Conservation (phyloP, 2,113 vertebrate genomes). For the Ceratotherium simum region DNA sequence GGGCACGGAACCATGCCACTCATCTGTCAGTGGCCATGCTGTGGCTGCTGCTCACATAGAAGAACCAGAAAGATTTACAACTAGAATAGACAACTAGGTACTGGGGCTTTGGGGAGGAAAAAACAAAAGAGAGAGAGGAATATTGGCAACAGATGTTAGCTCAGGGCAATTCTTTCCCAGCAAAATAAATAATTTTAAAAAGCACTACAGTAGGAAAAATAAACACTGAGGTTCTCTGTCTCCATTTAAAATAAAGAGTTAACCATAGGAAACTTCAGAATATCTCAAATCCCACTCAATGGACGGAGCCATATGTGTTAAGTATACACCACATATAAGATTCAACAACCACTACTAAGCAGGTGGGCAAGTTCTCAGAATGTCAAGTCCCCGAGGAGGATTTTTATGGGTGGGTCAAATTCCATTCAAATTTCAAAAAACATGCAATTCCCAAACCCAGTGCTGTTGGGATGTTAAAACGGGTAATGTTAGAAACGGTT, state of each 20-base stretch:
- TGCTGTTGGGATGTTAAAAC: not conserved
- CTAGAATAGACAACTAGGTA: too few relatives aligned
- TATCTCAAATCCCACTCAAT: not conserved
- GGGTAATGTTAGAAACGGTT: not conserved
- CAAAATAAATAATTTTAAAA: not conserved
- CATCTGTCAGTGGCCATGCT: too few relatives aligned
- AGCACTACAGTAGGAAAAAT: not conserved
- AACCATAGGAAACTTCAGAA: not conserved
- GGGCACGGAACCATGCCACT: too few relatives aligned
- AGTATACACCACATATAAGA: not conserved
- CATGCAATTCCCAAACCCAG: not conserved
- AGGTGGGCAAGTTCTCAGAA: not conserved
- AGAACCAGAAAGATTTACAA: too few relatives aligned
- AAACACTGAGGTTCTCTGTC: not conserved
- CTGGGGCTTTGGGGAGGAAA: too few relatives aligned
- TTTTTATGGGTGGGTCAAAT: not conserved
- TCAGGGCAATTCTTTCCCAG: too few relatives aligned
- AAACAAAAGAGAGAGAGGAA: too few relatives aligned
- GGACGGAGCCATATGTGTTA: not conserved
- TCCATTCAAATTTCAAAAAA: not conserved
- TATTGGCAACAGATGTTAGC: too few relatives aligned
- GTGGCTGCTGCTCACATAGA: too few relatives aligned
- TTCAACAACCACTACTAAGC: not conserved
- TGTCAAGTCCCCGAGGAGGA: not conserved
- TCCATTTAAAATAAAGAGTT: not conserved